Base-by-base conservation (phyloP, 2,797 vertebrate species). In the Sebastes nivosus region DNA sequence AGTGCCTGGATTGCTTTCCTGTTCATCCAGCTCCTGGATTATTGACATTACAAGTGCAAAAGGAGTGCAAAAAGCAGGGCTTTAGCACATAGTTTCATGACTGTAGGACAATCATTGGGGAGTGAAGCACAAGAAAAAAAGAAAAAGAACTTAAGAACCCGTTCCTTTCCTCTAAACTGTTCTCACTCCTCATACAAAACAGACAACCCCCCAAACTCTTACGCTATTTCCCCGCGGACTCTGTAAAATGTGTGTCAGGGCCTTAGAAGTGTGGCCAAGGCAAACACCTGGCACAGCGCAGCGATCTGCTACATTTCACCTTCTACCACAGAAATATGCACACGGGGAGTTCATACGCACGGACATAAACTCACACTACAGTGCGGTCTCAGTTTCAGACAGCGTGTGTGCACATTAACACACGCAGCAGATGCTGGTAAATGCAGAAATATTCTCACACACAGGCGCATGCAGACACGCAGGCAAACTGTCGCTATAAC, bases 271-370 rank as follows among this genome's bases (percentile, higher is more conserved):
- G 83, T 66, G 76, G 88, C 91, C 92, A 94, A 94, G 81, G 63
- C 84, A 92, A 93, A 92, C 93, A 93, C 88, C 86, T 92, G 90
- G 87, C 82, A 74, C 65, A n/a, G 74, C 24, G 25, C 77, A 69
- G 64, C n/a, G 77, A 91, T 87, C 89, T 83, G 86, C 83, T 89
- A 80, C 82, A 87, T 86, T 93, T 93, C 88, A 90, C 87, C 91
- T 94, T 88, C 81, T 83, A 89, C 85, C 80, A 90, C 84, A 92
- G 87, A 94, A 91, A 89, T 88, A 89, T 89, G 83, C 87, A 80
- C 88, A 84, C 57, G 2, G 80, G 86, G 84, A 85, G 79, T 80
- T 89, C 84, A 89, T 87, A 84, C 22, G 64, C 81, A 72, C 82
- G 79, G 72, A 70, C 85, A 76, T 76, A 80, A 67, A 88, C 79